phyloP scores from a whole-genome alignment of 2,113 vertebrate species.

The Ellobius talpinus region DNA sequence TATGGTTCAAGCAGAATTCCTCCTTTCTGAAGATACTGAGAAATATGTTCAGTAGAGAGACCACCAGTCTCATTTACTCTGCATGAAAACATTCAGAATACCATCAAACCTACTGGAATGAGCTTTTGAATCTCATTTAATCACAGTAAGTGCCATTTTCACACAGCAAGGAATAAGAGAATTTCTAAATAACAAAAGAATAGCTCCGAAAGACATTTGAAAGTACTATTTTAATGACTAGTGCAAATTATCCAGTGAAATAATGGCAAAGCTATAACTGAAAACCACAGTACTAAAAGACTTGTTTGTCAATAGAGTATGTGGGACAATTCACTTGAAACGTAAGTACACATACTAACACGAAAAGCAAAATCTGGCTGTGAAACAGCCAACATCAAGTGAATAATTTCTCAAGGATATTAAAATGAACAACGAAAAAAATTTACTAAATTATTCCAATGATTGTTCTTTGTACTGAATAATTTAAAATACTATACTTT shows the following conservation, averaged over 20 bases:
- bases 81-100: constrained; percentile 52
- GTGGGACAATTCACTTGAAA: constrained; percentile 5
- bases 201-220: constrained; percentile 60
- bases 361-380: neutral
- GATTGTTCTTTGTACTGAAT: neutral
- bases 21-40: constrained; percentile 22
- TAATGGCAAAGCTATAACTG: constrained; percentile 50
- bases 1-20: neutral
- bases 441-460: neutral
- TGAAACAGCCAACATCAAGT: neutral
- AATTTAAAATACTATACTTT: constrained; percentile 6
- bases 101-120: constrained; percentile 47
- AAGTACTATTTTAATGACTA: constrained; percentile 52
- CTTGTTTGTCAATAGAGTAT: constrained; percentile 20
- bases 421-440: neutral
- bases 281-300: neutral
- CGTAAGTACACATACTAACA: neutral
- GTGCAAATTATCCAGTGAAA: constrained; percentile 49
- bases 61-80: constrained; percentile 57
- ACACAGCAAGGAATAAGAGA: constrained; percentile 44
- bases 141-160: constrained; percentile 50
- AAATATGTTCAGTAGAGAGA: constrained; percentile 55
- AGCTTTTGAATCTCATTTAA: constrained; percentile 65
- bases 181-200: constrained; percentile 58
- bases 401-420: constrained; percentile 4